Percentiles rank a stretch among this genome's conserved stretches.
Evolutionary conservation across 2,888 invertebrate genomes (phyloP).

Genomic region (Yponomeuta sedellus): DNA sequence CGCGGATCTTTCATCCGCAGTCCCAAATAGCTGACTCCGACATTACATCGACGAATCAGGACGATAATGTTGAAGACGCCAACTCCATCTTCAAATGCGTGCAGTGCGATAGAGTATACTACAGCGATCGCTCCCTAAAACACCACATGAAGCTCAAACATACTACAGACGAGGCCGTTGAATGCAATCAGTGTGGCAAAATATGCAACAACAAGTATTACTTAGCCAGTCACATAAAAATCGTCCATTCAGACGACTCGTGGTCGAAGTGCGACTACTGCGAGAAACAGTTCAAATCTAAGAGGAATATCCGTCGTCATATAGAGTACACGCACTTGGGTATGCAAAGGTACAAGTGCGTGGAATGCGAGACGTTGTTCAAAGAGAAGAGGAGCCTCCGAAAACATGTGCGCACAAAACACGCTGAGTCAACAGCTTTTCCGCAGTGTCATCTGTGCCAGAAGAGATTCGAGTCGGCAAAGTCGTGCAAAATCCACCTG

Average conservation of each 20-base stretch:
- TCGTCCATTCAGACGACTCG: constrained; percentile 45
- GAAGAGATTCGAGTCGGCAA: constrained; percentile 59
- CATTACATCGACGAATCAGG: constrained; percentile 40
- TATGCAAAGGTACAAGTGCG: constrained; percentile 55
- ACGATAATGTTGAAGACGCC: constrained; percentile 26
- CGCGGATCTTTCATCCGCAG: constrained; percentile 55
- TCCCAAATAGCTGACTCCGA: constrained; percentile 48
- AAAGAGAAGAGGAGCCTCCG: constrained; percentile 60
- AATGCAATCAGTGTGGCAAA: constrained; percentile 50
- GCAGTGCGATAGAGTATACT: constrained; percentile 48
- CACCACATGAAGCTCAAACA: constrained; percentile 61
- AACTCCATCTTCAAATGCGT: constrained; percentile 39
- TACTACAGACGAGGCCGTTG: constrained; percentile 42
- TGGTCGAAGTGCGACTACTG: constrained; percentile 60
- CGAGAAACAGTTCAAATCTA: constrained; percentile 57
- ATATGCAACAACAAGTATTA: constrained; percentile 59
- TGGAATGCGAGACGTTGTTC: constrained; percentile 57
- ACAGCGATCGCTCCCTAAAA: constrained; percentile 54
- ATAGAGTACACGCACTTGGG: constrained; percentile 60
- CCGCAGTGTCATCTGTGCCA: constrained; percentile 60
- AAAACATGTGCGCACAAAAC: constrained; percentile 56
- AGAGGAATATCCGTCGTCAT: constrained; percentile 53
- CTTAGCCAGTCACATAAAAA: constrained; percentile 54
- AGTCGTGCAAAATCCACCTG: constrained; percentile 60
- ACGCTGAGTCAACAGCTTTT: constrained; percentile 48